Percentiles rank a stretch among this genome's conserved stretches.
Evolutionary conservation across 2,797 vertebrate genomes (phyloP).

Genomic region (Mormyrops boulengeri): DNA sequence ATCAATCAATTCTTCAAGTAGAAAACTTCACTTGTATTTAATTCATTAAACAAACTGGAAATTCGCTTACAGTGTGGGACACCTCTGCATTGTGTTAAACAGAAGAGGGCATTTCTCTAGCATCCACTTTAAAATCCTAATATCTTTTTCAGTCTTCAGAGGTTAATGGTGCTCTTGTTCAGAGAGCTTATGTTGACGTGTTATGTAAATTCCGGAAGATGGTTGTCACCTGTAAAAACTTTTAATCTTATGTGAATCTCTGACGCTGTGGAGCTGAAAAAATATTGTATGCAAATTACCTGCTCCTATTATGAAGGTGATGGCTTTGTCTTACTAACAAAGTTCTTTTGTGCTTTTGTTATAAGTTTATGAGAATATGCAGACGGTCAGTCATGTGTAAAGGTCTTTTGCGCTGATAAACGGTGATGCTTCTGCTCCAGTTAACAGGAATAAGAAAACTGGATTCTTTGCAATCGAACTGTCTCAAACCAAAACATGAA

Average conservation of each 20-base stretch:
- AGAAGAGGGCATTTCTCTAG: background rate
- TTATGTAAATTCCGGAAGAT: background rate
- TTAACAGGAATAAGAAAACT: constrained; percentile 18
- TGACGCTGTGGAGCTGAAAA: background rate
- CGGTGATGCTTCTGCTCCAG: constrained; percentile 22
- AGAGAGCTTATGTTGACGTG: background rate
- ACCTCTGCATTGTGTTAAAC: background rate
- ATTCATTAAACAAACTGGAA: background rate
- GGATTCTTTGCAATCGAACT: background rate
- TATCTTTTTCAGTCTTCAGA: background rate
- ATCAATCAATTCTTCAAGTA: background rate
- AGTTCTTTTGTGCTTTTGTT: constrained; percentile 13
- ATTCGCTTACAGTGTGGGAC: background rate
- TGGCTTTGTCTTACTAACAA: background rate
- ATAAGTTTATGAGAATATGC: constrained; percentile 3
- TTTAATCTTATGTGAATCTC: background rate
- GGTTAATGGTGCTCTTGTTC: background rate
- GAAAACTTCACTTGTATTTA: background rate
- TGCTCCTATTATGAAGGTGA: background rate
- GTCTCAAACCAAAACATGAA: background rate
- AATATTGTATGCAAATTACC: background rate
- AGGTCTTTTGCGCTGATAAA: background rate
- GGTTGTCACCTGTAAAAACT: background rate
- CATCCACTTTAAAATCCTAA: background rate
- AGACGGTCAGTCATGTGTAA: constrained; percentile 19